phyloP scores from a whole-genome alignment of 30 jellyfish, hydroid and myxozoan genomes.

The Sanderia malayensis region DNA sequence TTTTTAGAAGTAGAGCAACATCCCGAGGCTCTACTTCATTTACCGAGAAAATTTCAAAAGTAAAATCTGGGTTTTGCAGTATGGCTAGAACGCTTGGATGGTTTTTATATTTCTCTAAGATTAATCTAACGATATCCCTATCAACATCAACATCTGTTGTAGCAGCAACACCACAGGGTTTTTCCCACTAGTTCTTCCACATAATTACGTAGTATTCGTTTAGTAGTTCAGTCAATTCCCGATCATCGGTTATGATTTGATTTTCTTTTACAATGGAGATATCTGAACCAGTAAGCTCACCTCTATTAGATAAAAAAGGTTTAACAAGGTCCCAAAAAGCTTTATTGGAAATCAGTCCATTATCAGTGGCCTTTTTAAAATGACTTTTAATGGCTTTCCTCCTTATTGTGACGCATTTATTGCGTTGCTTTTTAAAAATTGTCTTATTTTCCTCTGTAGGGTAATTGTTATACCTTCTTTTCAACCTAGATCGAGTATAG shows the following conservation, averaged over 20 bases:
- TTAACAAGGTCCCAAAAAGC: conserved; percentile 6
- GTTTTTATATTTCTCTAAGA: too few species aligned
- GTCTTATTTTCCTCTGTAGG: conserved; percentile 6
- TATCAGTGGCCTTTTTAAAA: background rate
- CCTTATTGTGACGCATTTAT: background rate
- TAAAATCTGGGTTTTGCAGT: too few species aligned
- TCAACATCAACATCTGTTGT: background rate
- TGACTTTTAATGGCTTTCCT: conserved; percentile 1
- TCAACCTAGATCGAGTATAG: conserved; percentile 1
- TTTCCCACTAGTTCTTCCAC: background rate
- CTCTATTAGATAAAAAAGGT: conserved; percentile 3
- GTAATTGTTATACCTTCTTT: background rate
- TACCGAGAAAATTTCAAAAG: too few species aligned
- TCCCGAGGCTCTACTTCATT: too few species aligned
- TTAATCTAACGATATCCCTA: background rate
- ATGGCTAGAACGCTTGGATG: too few species aligned
- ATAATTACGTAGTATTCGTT: conserved; percentile 1
- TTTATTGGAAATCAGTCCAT: conserved; percentile 2
- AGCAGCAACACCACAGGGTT: background rate
- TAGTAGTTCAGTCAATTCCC: background rate
- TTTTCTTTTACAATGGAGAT: background rate
- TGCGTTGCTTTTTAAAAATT: background rate
- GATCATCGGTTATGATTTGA: conserved; percentile 4
- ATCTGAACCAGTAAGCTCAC: background rate
- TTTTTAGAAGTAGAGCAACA: too few species aligned